These are phyloP conservation scores for Eolophus roseicapilla DNA, from an alignment of 2,113 vertebrate species.

Conservation along the genomic window DNA sequence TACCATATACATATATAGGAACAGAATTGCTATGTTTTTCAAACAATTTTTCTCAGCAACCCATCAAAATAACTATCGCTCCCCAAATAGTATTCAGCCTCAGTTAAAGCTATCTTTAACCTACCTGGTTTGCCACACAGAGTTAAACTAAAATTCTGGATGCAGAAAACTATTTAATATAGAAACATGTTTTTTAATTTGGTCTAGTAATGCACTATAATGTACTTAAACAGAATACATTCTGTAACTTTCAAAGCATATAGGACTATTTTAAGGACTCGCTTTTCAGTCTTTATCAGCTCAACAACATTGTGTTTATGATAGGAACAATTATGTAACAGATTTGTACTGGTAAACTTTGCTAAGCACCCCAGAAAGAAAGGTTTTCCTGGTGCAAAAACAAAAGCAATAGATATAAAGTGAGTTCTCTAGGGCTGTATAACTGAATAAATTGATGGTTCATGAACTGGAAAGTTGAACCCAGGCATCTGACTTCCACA, in stretches of 20 bases:
- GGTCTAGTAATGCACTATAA: not conserved
- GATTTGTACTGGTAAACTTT: not conserved
- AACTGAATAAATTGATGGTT: not conserved
- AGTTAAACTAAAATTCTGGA: not conserved
- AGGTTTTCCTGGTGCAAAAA: not conserved
- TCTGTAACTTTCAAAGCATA: not conserved
- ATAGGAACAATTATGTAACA: not conserved
- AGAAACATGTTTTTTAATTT: not conserved
- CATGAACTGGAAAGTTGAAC: not conserved
- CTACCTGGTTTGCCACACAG: not conserved
- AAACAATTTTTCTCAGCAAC: not conserved
- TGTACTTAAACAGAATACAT: not conserved
- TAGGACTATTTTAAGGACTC: not conserved
- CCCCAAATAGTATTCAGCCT: not conserved
- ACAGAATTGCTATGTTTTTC: not conserved
- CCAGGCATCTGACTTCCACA: not conserved
- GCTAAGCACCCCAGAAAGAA: not conserved
- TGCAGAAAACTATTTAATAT: not conserved
- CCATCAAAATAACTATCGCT: not conserved
- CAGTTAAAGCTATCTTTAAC: not conserved
- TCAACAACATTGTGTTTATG: not conserved
- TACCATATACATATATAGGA: not conserved
- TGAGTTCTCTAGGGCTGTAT: not conserved
- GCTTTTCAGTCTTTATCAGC: not conserved
- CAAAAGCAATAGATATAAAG: not conserved